phyloP scores from a whole-genome alignment of 2,888 invertebrate species.

The Marasmarcha lunaedactyla region DNA sequence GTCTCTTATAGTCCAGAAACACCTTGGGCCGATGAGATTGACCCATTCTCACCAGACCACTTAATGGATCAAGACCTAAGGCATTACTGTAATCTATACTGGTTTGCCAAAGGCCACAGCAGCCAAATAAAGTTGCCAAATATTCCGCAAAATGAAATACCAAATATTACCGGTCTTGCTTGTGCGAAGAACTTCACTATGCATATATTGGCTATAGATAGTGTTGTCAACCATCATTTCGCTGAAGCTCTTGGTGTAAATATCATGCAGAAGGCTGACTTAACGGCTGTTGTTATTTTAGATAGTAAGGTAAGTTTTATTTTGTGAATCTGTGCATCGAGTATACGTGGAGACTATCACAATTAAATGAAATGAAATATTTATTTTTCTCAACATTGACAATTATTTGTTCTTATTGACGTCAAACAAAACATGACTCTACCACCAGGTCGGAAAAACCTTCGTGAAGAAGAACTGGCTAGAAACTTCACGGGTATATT shows the following conservation, averaged over 20 bases:
- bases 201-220: slow-evolving; percentile 77
- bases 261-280: slow-evolving; percentile 67
- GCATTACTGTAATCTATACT: slow-evolving; percentile 45
- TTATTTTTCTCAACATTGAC: too few species aligned
- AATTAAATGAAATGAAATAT: too few species aligned
- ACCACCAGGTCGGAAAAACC: too few species aligned
- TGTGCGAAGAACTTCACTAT: slow-evolving; percentile 49
- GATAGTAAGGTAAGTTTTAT: slow-evolving; percentile 73
- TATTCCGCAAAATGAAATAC: slow-evolving; percentile 25
- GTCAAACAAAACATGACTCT: too few species aligned
- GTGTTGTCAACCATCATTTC: slow-evolving; percentile 77
- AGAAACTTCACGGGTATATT: too few species aligned
- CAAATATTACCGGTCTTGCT: slow-evolving; percentile 52
- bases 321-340: too few species aligned
- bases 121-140: slow-evolving; percentile 35
- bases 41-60: slow-evolving; percentile 64
- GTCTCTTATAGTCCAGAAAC: slow-evolving; percentile 39
- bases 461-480: too few species aligned
- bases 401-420: too few species aligned
- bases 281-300: slow-evolving; percentile 77
- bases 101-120: slow-evolving; percentile 46
- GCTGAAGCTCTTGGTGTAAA: slow-evolving; percentile 82
- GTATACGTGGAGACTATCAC: slow-evolving; percentile 4
- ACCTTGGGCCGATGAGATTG: slow-evolving; percentile 47
- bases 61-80: slow-evolving; percentile 48